These are phyloP conservation scores for Mobula hypostoma DNA, from an alignment of 2,113 vertebrate genomes.

Conservation along the genomic window DNA sequence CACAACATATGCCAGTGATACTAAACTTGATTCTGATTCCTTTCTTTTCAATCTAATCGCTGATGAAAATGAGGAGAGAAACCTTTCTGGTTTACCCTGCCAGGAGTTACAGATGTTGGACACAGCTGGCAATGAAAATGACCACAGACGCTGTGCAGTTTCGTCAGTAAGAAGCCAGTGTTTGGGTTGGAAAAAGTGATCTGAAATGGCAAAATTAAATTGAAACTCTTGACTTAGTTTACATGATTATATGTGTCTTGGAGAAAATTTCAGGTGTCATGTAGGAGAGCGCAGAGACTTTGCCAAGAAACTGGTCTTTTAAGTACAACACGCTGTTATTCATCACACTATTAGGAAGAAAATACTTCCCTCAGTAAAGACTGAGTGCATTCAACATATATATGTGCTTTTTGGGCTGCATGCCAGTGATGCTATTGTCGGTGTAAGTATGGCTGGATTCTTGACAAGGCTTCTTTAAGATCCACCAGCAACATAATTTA, in stretches of 20 bases:
- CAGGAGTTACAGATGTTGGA: neutral
- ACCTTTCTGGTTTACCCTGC: neutral
- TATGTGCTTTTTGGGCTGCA: neutral
- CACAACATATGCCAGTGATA: too few relatives aligned
- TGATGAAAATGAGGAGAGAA: neutral
- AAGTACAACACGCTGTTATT: neutral
- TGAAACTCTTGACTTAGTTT: neutral
- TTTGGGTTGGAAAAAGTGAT: neutral
- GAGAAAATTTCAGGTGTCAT: neutral
- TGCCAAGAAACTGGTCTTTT: neutral
- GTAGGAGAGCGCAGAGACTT: neutral
- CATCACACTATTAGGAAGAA: neutral
- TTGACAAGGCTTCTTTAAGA: neutral
- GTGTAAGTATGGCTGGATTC: neutral
- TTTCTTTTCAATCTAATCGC: slow-evolving; percentile 1
- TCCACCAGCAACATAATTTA: neutral
- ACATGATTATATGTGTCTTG: slow-evolving; percentile 6
- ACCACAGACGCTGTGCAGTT: neutral
- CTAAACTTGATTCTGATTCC: too few relatives aligned
- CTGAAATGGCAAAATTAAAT: neutral
- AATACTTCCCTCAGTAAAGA: neutral
- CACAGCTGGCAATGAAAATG: neutral
- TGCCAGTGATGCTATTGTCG: neutral
- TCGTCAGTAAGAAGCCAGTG: neutral
- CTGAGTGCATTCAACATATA: slow-evolving; percentile 4